phyloP scores from a whole-genome alignment of 2,888 invertebrate species.

The Gortyna flavago region DNA sequence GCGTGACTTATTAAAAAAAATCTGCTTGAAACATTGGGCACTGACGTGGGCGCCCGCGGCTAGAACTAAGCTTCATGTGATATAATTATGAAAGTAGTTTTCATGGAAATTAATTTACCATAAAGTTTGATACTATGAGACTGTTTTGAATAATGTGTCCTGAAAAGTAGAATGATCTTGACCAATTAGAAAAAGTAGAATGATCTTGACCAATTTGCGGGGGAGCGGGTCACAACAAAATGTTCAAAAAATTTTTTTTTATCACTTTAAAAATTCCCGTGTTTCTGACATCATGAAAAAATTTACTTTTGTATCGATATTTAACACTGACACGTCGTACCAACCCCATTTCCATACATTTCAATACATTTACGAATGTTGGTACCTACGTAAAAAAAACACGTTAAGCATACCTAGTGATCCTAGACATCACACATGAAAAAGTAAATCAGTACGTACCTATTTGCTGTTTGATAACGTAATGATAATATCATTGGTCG shows the following conservation, averaged over 20 bases:
- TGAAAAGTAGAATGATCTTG: neutral
- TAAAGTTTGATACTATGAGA: neutral
- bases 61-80: slow-evolving; percentile 3
- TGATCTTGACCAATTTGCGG: neutral
- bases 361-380: neutral
- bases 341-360: neutral
- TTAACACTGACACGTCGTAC: neutral
- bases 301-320: neutral
- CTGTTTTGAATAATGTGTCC: neutral
- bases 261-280: neutral
- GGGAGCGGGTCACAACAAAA: neutral
- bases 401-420: neutral
- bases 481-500: too few species aligned
- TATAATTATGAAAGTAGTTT: neutral
- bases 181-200: neutral
- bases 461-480: too few species aligned
- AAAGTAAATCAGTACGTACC: neutral
- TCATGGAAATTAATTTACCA: neutral
- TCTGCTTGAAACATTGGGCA: slow-evolving; percentile 26
- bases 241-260: neutral
- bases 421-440: neutral
- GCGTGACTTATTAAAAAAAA: slow-evolving; percentile 43
- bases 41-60: too few species aligned
- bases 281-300: neutral
- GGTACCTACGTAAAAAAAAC: neutral